Evolutionary conservation across 2,888 invertebrate genomes (phyloP), one percentile per base, ranked within the genome.

Genomic region (Leucoptera coffeella): DNA sequence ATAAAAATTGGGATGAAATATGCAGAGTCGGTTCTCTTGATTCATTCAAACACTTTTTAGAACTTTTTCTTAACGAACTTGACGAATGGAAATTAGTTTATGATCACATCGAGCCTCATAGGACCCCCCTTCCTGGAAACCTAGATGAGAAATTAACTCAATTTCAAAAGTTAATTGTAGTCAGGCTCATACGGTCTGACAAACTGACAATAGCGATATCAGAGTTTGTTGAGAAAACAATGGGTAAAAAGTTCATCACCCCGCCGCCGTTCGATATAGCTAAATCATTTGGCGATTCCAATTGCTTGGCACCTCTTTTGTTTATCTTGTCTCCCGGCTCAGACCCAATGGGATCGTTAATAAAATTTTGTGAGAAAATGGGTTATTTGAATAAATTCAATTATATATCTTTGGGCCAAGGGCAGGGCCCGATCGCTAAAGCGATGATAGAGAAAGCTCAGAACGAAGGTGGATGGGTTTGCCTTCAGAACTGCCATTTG

Each of bases 401-500:
- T 44, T 82, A 80, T 8, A 84, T 89, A 47, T 89, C 89, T 2
- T 64, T 90, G 24, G 90, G 89, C 2, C 89, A 90, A 60, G 88
- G 88, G 8, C 80, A 83, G 65, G 82, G 80, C 0, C 79, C 79
- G 2, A 76, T 80, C 32, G 89, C 88, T 2, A 73, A 76, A 40
- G 73, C 72, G 27, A 73, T 87, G 67, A 85, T 90, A 30, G 74
- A 77, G 46, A 60, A 64, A 35, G 87, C 82, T 1, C 80, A 82
- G 43, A 50, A 61, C 26, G 78, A 78, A 37, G 89, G 89, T 3
- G 72, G 77, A 4, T 90, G 90, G 90, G 82, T 90, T 4, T 82
- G 87, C 47, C 64, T 90, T 32, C 89, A 90, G 65, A 90, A 90
- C 50, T 89, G 89, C 47, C 89, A 90, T 54, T 71, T 90, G 37